Evolutionary conservation across 2,888 invertebrate species (phyloP).

Genomic region (Pollenia angustigena): DNA sequence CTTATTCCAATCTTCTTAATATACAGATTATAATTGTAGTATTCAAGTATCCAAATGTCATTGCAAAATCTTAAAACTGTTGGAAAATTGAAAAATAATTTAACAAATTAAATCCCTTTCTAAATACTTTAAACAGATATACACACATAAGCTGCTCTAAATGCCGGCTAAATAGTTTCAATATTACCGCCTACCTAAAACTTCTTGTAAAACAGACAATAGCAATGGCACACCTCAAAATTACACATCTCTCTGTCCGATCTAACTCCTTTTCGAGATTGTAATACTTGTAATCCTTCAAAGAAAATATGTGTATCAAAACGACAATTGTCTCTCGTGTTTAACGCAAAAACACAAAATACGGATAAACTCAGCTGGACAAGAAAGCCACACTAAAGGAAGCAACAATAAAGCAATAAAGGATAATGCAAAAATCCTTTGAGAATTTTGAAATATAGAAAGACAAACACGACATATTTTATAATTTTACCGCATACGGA

Average conservation of each 20-base stretch:
- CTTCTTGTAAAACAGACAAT: constrained; percentile 67
- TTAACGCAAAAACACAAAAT: constrained; percentile 34
- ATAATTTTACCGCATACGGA: constrained; percentile 79
- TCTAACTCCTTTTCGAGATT: constrained; percentile 42
- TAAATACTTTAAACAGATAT: constrained; percentile 26
- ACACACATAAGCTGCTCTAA: constrained; percentile 65
- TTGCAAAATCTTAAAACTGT: background rate
- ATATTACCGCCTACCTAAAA: constrained; percentile 75
- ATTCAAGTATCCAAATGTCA: background rate
- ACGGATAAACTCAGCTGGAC: constrained; percentile 76
- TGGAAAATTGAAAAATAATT: constrained; percentile 30
- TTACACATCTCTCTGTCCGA: background rate
- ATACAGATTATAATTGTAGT: constrained; percentile 9
- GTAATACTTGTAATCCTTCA: constrained; percentile 60
- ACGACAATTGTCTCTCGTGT: constrained; percentile 62
- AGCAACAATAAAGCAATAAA: constrained; percentile 44
- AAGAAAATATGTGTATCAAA: constrained; percentile 57
- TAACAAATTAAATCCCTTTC: constrained; percentile 57
- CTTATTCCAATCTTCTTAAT: no score
- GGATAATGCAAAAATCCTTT: constrained; percentile 65
- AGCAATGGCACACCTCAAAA: constrained; percentile 46
- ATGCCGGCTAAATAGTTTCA: constrained; percentile 72
- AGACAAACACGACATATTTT: constrained; percentile 66
- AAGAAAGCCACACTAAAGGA: constrained; percentile 67
- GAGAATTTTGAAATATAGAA: constrained; percentile 47